Conservation (phyloP, 2,113 vertebrate genomes). For the Butorides virescens region DNA sequence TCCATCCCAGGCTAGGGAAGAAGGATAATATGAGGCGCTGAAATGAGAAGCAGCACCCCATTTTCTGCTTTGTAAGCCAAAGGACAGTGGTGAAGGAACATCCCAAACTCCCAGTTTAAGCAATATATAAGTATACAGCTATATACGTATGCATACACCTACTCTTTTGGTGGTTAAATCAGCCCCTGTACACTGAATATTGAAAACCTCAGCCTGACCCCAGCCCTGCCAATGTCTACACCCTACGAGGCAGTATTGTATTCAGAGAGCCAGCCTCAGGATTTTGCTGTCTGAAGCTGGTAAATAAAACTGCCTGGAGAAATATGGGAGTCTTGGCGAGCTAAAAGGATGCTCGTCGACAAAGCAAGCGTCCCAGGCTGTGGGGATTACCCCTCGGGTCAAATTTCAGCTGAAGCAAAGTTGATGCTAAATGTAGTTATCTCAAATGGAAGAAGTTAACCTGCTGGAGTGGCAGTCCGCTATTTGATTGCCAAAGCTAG, state of each 20-base stretch:
- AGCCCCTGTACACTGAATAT: not conserved
- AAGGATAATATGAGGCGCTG: not conserved
- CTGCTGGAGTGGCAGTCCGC: not conserved
- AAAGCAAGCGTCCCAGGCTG: not conserved
- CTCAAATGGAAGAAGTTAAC: not conserved
- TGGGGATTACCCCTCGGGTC: not conserved
- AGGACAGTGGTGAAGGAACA: not conserved
- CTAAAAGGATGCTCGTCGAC: not conserved
- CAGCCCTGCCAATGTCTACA: not conserved
- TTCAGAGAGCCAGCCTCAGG: not conserved
- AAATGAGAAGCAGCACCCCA: not conserved
- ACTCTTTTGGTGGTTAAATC: not conserved
- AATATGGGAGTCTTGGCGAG: not conserved
- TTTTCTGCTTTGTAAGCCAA: not conserved
- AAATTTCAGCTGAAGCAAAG: not conserved
- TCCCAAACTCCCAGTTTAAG: not conserved
- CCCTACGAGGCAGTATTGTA: not conserved
- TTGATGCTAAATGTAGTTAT: not conserved
- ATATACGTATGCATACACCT: not conserved
- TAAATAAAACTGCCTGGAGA: not conserved
- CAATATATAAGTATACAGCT: not conserved
- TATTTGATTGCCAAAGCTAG: not conserved
- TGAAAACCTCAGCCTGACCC: not conserved
- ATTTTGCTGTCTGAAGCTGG: not conserved
- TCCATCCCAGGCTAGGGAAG: not conserved